These are phyloP conservation scores for Acromyrmex heyeri DNA, from an alignment of 1,140 invertebrate genomes.

Conservation along the genomic window DNA sequence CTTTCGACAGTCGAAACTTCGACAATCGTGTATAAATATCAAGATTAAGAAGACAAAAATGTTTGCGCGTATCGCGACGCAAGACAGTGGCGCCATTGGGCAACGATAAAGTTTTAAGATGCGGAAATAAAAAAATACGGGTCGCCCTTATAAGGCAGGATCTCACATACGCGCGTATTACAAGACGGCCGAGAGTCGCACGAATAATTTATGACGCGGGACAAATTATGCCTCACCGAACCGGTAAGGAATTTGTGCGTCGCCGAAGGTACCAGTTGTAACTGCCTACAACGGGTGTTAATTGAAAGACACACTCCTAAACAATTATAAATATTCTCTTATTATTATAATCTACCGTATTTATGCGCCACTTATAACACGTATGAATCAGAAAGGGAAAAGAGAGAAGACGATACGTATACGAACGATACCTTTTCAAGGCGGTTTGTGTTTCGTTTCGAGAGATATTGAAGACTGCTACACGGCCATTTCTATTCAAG, in stretches of 20 bases:
- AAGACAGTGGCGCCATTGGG: slow-evolving; percentile 54
- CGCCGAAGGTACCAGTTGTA: slow-evolving; percentile 51
- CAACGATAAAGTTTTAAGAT: slow-evolving; percentile 68
- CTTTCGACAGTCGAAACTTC: slow-evolving; percentile 2
- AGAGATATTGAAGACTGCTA: not conserved
- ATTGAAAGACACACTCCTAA: slow-evolving; percentile 55
- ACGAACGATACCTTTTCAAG: not conserved
- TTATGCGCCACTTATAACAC: slow-evolving; percentile 9
- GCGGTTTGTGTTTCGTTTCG: not conserved
- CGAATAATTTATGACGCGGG: slow-evolving; percentile 73
- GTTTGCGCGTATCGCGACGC: slow-evolving; percentile 41
- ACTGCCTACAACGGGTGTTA: slow-evolving; percentile 46
- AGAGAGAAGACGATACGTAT: not conserved
- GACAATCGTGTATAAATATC: slow-evolving; percentile 47
- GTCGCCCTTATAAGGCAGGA: slow-evolving; percentile 70
- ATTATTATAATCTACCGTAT: slow-evolving; percentile 45
- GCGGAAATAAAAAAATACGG: slow-evolving; percentile 72
- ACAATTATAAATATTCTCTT: slow-evolving; percentile 42
- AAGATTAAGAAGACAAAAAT: slow-evolving; percentile 58
- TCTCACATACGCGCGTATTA: slow-evolving; percentile 64
- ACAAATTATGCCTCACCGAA: slow-evolving; percentile 63
- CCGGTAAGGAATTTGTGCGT: slow-evolving; percentile 66
- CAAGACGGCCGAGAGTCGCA: slow-evolving; percentile 51
- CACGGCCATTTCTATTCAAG: not conserved
- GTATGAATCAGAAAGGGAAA: not conserved